phyloP scores from a whole-genome alignment of 2,888 invertebrate species.

The Laspeyria flexula region DNA sequence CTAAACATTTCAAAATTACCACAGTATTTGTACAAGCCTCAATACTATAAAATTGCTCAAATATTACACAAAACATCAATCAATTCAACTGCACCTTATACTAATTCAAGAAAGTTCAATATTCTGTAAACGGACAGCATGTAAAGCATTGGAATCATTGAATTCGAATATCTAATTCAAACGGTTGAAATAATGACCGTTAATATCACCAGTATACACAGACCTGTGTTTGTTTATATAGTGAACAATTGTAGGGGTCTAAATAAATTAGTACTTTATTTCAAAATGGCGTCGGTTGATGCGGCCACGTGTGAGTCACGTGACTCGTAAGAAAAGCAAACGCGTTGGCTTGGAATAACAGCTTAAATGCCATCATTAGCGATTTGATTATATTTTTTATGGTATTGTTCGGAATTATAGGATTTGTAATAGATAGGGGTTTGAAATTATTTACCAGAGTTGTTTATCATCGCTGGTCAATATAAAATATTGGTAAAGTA shows the following conservation, averaged over 20 bases:
- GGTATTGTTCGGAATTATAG: conserved; percentile 68
- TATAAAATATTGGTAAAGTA: not conserved
- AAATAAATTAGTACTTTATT: conserved; percentile 47
- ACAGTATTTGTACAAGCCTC: conserved; percentile 46
- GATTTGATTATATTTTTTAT: conserved; percentile 72
- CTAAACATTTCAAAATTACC: conserved; percentile 61
- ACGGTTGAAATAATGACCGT: conserved; percentile 74
- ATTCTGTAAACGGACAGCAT: conserved; percentile 12
- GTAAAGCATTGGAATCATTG: conserved; percentile 26
- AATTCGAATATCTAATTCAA: conserved; percentile 69
- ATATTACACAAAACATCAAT: conserved; percentile 17
- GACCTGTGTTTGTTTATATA: conserved; percentile 6
- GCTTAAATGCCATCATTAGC: conserved; percentile 80
- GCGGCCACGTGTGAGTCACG: conserved; percentile 74
- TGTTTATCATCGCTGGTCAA: not conserved
- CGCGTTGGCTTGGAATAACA: conserved; percentile 81
- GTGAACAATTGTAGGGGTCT: conserved; percentile 25
- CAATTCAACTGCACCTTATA: conserved; percentile 17
- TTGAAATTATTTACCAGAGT: conserved; percentile 15
- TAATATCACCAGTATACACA: conserved; percentile 50
- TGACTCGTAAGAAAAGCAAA: conserved; percentile 74
- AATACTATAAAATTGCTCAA: conserved; percentile 53
- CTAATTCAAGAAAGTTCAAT: not conserved
- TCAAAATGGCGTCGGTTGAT: conserved; percentile 66
- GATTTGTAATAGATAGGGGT: conserved; percentile 78